Evolutionary conservation across 2,797 vertebrate species (phyloP).

Genomic region (Momotus momota): DNA sequence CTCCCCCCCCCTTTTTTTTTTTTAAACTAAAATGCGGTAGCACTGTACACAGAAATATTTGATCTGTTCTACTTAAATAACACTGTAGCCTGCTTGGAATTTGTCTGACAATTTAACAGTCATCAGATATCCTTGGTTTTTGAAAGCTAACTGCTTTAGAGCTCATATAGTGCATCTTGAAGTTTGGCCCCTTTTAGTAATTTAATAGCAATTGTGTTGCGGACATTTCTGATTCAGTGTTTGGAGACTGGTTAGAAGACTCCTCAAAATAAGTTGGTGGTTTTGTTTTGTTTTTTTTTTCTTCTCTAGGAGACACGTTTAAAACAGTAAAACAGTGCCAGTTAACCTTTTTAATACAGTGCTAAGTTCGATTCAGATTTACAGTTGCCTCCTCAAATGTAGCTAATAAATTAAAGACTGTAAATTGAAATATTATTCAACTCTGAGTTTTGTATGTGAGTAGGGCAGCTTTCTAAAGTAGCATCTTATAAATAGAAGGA

Average conservation of each 20-base stretch:
- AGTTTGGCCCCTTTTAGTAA: neutral
- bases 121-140: neutral
- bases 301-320: neutral
- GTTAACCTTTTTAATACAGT: neutral
- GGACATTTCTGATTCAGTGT: neutral
- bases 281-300: neutral
- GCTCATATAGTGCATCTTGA: neutral
- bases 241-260: neutral
- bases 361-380: neutral
- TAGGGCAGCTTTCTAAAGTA: neutral
- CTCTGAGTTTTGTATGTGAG: neutral
- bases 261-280: neutral
- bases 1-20: rapidly evolving
- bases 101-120: neutral
- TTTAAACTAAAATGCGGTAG: neutral
- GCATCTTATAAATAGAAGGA: neutral
- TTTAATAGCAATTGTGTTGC: neutral
- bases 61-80: neutral
- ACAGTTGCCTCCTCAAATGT: neutral
- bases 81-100: neutral
- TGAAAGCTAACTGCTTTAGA: neutral
- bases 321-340: neutral
- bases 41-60: neutral
- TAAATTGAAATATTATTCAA: neutral
- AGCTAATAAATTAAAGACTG: neutral